Base-by-base conservation (phyloP, 2,113 vertebrate species). In the Hippocampus comes region DNA sequence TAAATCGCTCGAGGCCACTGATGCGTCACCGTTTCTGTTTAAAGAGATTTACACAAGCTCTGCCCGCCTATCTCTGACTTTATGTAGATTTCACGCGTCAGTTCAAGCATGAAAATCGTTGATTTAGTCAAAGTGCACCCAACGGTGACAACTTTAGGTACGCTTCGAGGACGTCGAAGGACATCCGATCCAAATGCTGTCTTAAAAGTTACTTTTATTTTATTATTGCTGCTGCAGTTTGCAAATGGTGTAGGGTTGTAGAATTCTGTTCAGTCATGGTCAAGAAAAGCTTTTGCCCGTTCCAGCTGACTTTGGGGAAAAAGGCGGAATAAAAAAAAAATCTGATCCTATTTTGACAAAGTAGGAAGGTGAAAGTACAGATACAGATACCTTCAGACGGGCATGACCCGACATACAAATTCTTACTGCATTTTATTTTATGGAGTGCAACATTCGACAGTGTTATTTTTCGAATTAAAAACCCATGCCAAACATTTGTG, bases 1-100 rank as follows among this genome's bases (percentile, higher is more conserved):
- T 68, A 21, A 71, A 71, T 73, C 72, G 69, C 76, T 78, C 69
- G 23, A 74, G 77, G 81, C 79, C 56, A 68, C 81, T 81, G 87
- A 89, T 87, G 73, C 78, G 82, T 83, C 85, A 83, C 73, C 25
- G 71, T 78, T 76, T 74, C 63, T 70, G 67, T 82, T 82, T 69
- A 63, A 75, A 73, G 72, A 73, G 74, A 77, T 82, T 64, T 43
- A 43, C 38, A 23, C 9, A 64, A 42, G 27, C 23, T 34, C 5
- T 30, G 25, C 57, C 4, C 1, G 57, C 14, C 38, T 43, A n/a
- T 23, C 63, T 23, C 41, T 15, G 41, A 46, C n/a, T 65, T 65
- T 65, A 60, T 60, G 59, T 30, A 34, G 59, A 60, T 30, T 60
- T 34, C 25, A 60, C 59, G n/a, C 23, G 27, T 12, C 27, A 23